Evolutionary conservation across 2,797 vertebrate species (phyloP), one percentile per base, ranked within the genome.

Genomic region (Chanos chanos): DNA sequence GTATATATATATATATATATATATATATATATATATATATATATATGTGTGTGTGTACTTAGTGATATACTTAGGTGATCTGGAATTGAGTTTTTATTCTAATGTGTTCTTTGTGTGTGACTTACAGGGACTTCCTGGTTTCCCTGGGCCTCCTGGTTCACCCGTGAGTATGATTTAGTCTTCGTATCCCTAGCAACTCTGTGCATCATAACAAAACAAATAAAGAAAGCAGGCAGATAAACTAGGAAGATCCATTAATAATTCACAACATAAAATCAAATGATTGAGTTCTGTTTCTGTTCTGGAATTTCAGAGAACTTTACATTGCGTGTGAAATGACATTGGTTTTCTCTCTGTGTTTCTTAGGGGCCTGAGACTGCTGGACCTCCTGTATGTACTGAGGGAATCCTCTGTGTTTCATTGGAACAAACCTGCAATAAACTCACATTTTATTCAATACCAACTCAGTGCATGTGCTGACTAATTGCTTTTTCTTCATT

Each of bases 111-210:
- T n/a, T n/a, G 3, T 53, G 19, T 36, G 18, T 27, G 52, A 27
- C 40, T 49, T 68, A 0, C 51, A 92, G 89, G 90, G 90, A 69
- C 88, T 90, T 40, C 88, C 85, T 70, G 90, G 90, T 8, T 90
- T 90, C 59, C 89, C 90, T 13, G 90, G 90, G 45, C 76, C 84
- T 50, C 0, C 81, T 50, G 90, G 90, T 64, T 48, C 83, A 40
- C 60, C 89, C 60, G 90, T 92, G 80, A 89, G 90, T 87, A 22
- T 5, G 15, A 22, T 8, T 2, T 28, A 16, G 19, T 40, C 18
- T 4, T 5, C 2, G 0, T 18, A 13, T 13, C 33, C n/a, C n/a
- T n/a, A n/a, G n/a, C n/a, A n/a, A n/a, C n/a, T n/a, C n/a, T n/a
- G n/a, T n/a, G n/a, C n/a, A n/a, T n/a, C n/a, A n/a, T n/a, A n/a